These are phyloP conservation scores for Drosophila sturtevanti DNA, from an alignment of 1,140 invertebrate species.

Conservation along the genomic window DNA sequence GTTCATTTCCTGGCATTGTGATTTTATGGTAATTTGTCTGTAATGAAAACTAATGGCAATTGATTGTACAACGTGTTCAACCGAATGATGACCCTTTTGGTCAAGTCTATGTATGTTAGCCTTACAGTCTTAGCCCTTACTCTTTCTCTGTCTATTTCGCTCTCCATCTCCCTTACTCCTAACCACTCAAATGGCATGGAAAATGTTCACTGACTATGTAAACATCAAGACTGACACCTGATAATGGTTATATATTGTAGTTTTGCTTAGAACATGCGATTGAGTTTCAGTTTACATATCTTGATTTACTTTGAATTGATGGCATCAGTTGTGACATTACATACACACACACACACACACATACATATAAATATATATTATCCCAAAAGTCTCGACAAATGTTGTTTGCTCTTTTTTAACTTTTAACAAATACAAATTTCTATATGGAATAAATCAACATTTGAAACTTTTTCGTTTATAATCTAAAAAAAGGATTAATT, in stretches of 20 bases:
- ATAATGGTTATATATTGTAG: constrained; percentile 64
- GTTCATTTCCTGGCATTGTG: constrained; percentile 54
- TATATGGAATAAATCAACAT: no score
- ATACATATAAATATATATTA: no score
- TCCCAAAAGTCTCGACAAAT: no score
- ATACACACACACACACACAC: background rate
- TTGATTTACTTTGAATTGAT: background rate
- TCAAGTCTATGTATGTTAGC: background rate
- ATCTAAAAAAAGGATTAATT: no score
- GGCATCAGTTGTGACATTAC: background rate
- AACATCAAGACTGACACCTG: constrained; percentile 62
- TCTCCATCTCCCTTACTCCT: background rate
- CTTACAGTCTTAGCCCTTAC: background rate
- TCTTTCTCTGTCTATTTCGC: no score
- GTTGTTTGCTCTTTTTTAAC: no score
- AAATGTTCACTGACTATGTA: constrained; percentile 58
- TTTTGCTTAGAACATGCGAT: constrained; percentile 2
- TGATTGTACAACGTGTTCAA: constrained; percentile 73
- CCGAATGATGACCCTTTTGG: constrained; percentile 38
- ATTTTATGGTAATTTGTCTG: constrained; percentile 78
- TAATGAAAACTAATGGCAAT: constrained; percentile 81
- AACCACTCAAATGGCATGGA: constrained; percentile 55
- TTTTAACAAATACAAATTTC: no score
- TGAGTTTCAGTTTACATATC: background rate
- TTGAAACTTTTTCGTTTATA: no score